A percentile compares a stretch with the other conserved stretches of the same genome.
Conservation (phyloP, 2,797 vertebrate species). For the Calcarius lapponicus region DNA sequence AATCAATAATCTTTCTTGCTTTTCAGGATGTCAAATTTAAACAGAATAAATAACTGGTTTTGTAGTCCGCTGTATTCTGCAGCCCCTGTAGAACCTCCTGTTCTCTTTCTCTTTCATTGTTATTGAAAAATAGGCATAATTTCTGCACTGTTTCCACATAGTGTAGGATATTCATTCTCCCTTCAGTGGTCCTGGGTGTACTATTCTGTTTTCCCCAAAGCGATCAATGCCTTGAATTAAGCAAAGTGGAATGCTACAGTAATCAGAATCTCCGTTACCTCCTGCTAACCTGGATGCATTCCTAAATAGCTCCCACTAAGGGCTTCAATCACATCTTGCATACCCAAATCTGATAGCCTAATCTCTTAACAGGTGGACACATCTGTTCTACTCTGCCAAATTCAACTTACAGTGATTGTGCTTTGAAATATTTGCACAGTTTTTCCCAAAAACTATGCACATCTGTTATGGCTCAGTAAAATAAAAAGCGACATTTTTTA, state of each 20-base stretch:
- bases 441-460: conserved; percentile 61
- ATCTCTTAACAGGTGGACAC: conserved; percentile 74
- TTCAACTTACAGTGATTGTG: conserved; percentile 50
- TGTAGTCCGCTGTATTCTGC: not conserved
- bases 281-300: conserved; percentile 62
- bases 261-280: conserved; percentile 49
- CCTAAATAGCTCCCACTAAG: conserved; percentile 55
- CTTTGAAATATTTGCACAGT: conserved; percentile 69
- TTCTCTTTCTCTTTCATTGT: not conserved
- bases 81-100: not conserved
- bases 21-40: conserved; percentile 27
- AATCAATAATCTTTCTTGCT: conserved; percentile 10
- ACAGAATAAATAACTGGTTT: conserved; percentile 32
- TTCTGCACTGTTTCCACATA: not conserved
- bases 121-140: not conserved
- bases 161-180: not conserved
- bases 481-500: not conserved
- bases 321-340: conserved; percentile 52
- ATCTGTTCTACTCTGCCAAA: conserved; percentile 71
- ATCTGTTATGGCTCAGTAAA: conserved; percentile 59
- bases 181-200: not conserved
- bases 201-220: not conserved
- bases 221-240: not conserved
- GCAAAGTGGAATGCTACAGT: conserved; percentile 24
- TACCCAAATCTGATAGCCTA: conserved; percentile 40